phyloP scores from a whole-genome alignment of 2,113 vertebrate genomes.

The Phrynosoma blainvillii region DNA sequence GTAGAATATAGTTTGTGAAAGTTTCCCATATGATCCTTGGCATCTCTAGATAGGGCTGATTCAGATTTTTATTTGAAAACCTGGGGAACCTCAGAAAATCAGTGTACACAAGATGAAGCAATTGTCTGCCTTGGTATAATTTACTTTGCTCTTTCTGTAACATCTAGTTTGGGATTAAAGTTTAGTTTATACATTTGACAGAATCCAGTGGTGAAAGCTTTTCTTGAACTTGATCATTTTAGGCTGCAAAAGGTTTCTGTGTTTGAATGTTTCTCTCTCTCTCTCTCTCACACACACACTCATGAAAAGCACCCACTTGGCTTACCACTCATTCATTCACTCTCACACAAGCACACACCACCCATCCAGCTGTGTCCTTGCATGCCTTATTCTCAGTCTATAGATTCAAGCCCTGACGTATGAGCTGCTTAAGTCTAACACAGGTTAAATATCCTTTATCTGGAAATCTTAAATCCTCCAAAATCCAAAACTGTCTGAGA shows the following conservation, averaged over 20 bases:
- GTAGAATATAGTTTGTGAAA: background rate
- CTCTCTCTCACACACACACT: background rate
- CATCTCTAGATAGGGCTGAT: background rate
- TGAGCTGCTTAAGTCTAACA: background rate
- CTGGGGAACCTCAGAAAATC: background rate
- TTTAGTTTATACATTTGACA: background rate
- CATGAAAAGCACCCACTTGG: too few species aligned
- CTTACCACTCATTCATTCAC: too few species aligned
- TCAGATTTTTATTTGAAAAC: background rate
- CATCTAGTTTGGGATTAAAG: background rate
- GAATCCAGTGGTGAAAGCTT: background rate
- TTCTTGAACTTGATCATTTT: background rate
- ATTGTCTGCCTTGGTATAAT: background rate
- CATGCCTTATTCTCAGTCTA: background rate
- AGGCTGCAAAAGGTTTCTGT: background rate
- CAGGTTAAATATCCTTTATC: background rate
- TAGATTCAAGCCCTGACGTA: background rate
- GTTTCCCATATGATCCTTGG: too few species aligned
- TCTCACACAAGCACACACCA: background rate
- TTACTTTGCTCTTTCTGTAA: background rate
- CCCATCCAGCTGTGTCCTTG: background rate
- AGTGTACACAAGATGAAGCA: background rate
- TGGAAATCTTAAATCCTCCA: too few species aligned
- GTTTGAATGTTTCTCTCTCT: background rate
- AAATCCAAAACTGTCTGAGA: too few species aligned